Conservation (phyloP, 1,140 invertebrate genomes). For the Papilio polyxenes region DNA sequence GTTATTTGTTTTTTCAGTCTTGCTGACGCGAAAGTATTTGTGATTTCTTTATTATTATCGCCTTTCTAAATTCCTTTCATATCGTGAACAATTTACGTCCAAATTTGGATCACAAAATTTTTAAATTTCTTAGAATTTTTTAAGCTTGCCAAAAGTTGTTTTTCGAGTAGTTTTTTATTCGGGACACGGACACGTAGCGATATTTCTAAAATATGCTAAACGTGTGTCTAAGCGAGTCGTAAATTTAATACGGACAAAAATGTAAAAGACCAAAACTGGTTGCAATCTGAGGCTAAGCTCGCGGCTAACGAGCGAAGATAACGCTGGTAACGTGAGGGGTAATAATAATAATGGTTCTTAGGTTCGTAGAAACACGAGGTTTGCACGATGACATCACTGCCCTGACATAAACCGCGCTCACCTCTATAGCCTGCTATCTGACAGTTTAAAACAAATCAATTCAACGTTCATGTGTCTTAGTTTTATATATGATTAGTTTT, state of each 20-base stretch:
- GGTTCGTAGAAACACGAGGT: conserved; percentile 72
- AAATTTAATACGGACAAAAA: conserved; percentile 48
- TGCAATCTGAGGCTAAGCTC: conserved; percentile 54
- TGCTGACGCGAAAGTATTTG: not conserved
- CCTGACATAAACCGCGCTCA: conserved; percentile 58
- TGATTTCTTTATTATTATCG: not conserved
- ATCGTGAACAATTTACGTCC: conserved; percentile 18
- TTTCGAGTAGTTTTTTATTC: conserved; percentile 29
- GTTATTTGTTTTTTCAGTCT: not conserved
- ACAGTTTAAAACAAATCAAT: not conserved
- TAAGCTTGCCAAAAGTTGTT: conserved; percentile 20
- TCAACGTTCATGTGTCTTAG: not conserved
- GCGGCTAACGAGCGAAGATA: conserved; percentile 57
- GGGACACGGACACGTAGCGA: not conserved
- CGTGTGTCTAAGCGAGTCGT: conserved; percentile 5
- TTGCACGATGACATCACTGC: conserved; percentile 69
- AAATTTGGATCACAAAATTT: conserved; percentile 10
- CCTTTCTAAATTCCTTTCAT: conserved; percentile 31
- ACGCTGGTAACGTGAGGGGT: conserved; percentile 51
- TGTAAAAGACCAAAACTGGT: conserved; percentile 63
- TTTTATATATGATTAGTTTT: not conserved
- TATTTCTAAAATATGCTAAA: conserved; percentile 42
- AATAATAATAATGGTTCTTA: conserved; percentile 72
- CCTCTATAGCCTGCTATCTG: conserved; percentile 49
- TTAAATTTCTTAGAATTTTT: conserved; percentile 8